Evolutionary conservation across 2,888 invertebrate genomes (phyloP), one percentile per base, ranked within the genome.

Genomic region (Philereme vetulata): DNA sequence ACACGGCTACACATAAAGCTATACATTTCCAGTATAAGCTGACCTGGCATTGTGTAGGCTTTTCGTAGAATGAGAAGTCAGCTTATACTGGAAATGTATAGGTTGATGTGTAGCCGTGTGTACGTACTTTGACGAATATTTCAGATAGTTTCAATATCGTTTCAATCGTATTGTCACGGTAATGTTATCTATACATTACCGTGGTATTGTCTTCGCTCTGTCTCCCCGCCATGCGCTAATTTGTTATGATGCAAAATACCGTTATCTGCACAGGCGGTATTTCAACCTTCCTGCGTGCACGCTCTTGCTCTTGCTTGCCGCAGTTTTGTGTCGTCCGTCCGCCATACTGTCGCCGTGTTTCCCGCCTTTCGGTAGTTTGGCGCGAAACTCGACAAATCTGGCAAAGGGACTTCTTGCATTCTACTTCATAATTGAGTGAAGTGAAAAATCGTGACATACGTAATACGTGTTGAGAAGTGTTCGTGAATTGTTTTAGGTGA

Each of bases 321-420:
- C 79, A 80, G 80, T 81, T 58, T 66, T 57, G 58, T 65, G 67
- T 68, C 69, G 75, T 61, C 68, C 69, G 75, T 61, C 71, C 71
- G 81, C 74, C 74, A 71, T 71, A 63, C 76, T 74, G 79, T 75
- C 76, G 77, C 74, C 73, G 77, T 44, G 55, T 51, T 47, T 46
- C 11, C 47, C 38, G 71, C 68, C 72, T 76, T 71, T 72, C 61
- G 62, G 70, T 72, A 60, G 70, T 72, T 78, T 72, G 64, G 75
- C 75, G 74, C 71, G 68, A 72, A 71, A 53, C 51, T 32, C 47
- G 33, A 11, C 34, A 33, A n/a, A 34, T 11, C 44, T 5, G 44
- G 21, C 44, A 44, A 10, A 21, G 7, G 21, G 7, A 11, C 44
- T 44, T 4, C 0, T 36, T 44, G 33, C 9, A n/a, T 38, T 47